phyloP scores from a whole-genome alignment of 2,113 vertebrate species.

The Chaetops frenatus region DNA sequence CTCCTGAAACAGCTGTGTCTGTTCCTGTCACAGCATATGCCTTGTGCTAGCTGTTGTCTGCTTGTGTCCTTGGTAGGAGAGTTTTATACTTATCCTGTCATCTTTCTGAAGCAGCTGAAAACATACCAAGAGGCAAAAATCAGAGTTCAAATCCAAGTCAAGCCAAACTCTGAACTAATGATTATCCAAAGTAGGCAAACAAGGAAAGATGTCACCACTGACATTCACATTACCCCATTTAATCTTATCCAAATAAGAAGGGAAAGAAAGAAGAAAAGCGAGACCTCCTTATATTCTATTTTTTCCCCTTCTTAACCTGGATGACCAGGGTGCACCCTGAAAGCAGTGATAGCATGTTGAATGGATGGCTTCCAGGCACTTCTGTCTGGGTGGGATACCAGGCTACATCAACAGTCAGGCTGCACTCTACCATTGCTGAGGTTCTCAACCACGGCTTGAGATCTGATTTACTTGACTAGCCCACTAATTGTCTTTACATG shows the following conservation, averaged over 20 bases:
- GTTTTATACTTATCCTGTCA: neutral
- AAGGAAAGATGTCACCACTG: neutral
- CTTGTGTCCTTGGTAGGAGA: neutral
- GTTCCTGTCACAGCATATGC: neutral
- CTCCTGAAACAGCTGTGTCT: neutral
- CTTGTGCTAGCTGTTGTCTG: neutral
- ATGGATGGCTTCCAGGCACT: neutral
- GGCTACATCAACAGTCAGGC: neutral
- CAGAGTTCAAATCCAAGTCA: neutral
- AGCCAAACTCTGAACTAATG: neutral
- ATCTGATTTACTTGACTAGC: neutral
- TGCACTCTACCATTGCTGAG: neutral
- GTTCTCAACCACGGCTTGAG: neutral
- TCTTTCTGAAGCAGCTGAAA: neutral
- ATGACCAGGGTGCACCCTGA: neutral
- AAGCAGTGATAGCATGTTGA: neutral
- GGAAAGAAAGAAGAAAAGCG: neutral
- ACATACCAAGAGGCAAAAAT: neutral
- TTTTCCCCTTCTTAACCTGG: neutral
- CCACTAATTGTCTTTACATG: neutral
- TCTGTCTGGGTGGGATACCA: neutral
- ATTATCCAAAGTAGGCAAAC: neutral
- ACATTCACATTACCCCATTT: neutral
- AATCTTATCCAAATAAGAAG: neutral
- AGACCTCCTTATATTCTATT: neutral